Evolutionary conservation across 2,113 vertebrate species (phyloP).

Genomic region (Spea bombifrons): DNA sequence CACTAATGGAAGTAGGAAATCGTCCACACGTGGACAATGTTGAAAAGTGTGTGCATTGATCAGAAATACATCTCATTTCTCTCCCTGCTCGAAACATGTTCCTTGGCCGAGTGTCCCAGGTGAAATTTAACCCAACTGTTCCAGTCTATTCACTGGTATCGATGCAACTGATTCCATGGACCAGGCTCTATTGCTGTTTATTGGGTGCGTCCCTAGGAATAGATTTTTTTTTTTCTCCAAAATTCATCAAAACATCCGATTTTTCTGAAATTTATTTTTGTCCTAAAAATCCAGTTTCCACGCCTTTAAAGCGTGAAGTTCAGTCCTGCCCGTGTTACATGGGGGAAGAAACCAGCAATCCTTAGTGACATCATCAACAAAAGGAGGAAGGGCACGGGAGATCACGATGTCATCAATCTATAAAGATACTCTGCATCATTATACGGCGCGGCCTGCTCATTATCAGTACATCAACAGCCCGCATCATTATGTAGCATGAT

Average conservation of each 20-base stretch:
- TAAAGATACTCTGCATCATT: constrained; percentile 5
- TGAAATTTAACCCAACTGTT: no score
- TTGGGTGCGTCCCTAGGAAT: constrained; percentile 32
- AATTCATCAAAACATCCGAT: constrained; percentile 30
- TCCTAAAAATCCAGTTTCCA: constrained; percentile 38
- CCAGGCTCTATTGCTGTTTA: constrained; percentile 39
- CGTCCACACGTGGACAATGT: no score
- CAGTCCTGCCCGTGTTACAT: constrained; percentile 18
- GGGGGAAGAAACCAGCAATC: constrained; percentile 38
- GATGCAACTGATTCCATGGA: constrained; percentile 6
- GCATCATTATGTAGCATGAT: constrained; percentile 2
- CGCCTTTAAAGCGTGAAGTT: constrained; percentile 28
- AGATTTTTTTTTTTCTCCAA: constrained; percentile 29
- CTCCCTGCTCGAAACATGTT: no score
- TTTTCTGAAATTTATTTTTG: constrained; percentile 23
- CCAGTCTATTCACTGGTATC: neutral
- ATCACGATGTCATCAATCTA: constrained; percentile 14
- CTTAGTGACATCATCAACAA: constrained; percentile 4
- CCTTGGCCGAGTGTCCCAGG: no score
- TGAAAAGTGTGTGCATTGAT: no score
- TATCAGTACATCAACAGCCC: neutral
- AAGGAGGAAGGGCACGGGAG: neutral
- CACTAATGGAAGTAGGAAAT: no score
- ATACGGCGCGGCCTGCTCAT: constrained; percentile 2
- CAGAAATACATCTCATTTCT: no score